Evolutionary conservation across 2,888 invertebrate genomes (phyloP), one percentile per base, ranked within the genome.

Genomic region (Caenorhabditis doughertyi): DNA sequence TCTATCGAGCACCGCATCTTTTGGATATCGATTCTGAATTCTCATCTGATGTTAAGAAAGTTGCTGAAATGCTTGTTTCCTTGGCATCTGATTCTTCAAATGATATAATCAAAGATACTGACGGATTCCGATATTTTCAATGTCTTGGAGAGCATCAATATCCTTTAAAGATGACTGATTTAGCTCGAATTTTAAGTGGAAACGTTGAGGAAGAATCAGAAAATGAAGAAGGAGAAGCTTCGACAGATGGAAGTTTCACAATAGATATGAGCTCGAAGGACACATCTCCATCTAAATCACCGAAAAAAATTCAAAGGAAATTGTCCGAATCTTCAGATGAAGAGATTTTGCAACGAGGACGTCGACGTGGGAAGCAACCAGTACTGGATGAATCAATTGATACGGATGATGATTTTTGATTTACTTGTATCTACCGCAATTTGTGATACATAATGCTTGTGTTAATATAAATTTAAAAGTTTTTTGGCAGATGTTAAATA

Each of bases 301-400:
- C 60, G n/a, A 5, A 7, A 16, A 60, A 60, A 25, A 27, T 25
- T 23, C 60, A 25, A 42, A 21, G 60, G 4, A 4, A 42, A 3
- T 8, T 23, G 32, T 29, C 73, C 32, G 74, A 74, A 42, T 77
- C 77, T 32, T 68, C 68, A 8, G 77, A 77, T 51, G 68, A 77
- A 42, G 77, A 77, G 23, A 25, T 62, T 53, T 25, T 77, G 68
- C 51, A 42, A 27, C 60, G 77, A 18, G 77, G 77, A 25, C 47
- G 68, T 21, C 77, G 77, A 29, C 77, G 77, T 42, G 77, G 77
- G 11, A 32, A 67, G 13, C 49, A 42, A 11, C 18, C 35, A 27
- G 44, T 25, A 13, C 2, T 49, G 21, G 55, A 51, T 8, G 56
- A 71, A 51, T 77, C 77, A 27, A 23, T 42, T 9, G 77, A 77